These are phyloP conservation scores for Diadumene lineata DNA, from an alignment of 92 coral and sea anemone genomes.

Conservation along the genomic window DNA sequence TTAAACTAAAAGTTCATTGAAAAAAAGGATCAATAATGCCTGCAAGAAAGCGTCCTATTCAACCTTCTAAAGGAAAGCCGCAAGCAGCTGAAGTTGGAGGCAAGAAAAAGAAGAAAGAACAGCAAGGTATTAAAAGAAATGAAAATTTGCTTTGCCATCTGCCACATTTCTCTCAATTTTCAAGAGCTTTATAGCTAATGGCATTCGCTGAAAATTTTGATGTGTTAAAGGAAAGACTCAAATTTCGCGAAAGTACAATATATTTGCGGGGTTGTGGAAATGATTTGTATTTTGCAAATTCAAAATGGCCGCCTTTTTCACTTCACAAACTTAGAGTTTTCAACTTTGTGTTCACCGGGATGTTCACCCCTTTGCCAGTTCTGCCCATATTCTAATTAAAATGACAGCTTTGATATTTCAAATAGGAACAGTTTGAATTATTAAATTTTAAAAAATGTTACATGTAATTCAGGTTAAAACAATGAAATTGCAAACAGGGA, in stretches of 20 bases:
- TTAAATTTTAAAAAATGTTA: too few relatives aligned
- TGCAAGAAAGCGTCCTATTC: conserved; percentile 67
- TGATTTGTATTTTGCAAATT: background rate
- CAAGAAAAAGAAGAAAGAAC: conserved; percentile 60
- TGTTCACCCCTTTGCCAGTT: too few relatives aligned
- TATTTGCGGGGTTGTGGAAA: too few relatives aligned
- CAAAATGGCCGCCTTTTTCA: conserved; percentile 1
- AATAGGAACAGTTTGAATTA: too few relatives aligned
- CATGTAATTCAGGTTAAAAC: too few relatives aligned
- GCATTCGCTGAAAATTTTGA: background rate
- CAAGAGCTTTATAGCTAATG: conserved; percentile 1
- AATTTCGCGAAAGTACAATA: too few relatives aligned
- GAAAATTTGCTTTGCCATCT: background rate
- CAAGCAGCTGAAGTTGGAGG: conserved; percentile 39
- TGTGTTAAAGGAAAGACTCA: background rate
- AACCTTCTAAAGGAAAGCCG: conserved; percentile 66
- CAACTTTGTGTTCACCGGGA: too few relatives aligned
- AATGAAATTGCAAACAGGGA: background rate
- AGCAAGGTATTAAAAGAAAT: background rate
- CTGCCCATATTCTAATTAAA: too few relatives aligned
- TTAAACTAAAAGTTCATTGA: background rate
- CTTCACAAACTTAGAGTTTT: too few relatives aligned
- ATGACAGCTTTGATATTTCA: too few relatives aligned
- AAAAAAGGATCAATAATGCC: conserved; percentile 43
- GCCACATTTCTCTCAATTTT: background rate